Conservation (phyloP, 2,888 invertebrate species). For the Habrosyne pyritoides region DNA sequence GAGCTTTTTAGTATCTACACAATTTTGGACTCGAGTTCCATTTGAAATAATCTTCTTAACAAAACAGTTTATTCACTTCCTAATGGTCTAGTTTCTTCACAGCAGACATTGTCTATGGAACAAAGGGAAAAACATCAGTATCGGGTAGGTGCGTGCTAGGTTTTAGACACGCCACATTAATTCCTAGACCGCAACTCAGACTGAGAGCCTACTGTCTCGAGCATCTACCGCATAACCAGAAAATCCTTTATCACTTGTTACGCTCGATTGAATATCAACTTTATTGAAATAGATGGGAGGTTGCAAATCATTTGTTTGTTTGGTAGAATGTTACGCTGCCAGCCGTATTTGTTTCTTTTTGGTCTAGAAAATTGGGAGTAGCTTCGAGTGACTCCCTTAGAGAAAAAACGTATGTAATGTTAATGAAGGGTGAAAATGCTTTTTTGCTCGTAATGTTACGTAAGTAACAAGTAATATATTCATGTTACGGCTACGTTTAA, state of each 20-base stretch:
- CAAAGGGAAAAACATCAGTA: conserved; percentile 45
- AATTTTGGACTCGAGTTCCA: not conserved
- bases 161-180: conserved; percentile 76
- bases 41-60: not conserved
- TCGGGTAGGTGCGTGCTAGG: conserved; percentile 61
- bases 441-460: conserved; percentile 8
- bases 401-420: conserved; percentile 39
- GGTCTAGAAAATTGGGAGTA: conserved; percentile 52
- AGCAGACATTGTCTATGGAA: conserved; percentile 45
- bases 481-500: conserved; percentile 9
- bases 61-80: not conserved
- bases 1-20: not conserved
- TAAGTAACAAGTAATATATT: too few relatives aligned
- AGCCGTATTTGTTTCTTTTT: conserved; percentile 50
- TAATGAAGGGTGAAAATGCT: conserved; percentile 34
- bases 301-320: not conserved
- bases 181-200: conserved; percentile 68
- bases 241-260: conserved; percentile 18
- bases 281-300: not conserved
- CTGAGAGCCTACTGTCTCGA: conserved; percentile 75
- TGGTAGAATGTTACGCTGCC: conserved; percentile 36
- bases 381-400: conserved; percentile 47
- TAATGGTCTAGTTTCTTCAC: conserved; percentile 35
- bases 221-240: conserved; percentile 36
- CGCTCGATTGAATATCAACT: conserved; percentile 5